These are phyloP conservation scores for Thalpophila matura DNA, from an alignment of 2,888 invertebrate species.

Conservation along the genomic window DNA sequence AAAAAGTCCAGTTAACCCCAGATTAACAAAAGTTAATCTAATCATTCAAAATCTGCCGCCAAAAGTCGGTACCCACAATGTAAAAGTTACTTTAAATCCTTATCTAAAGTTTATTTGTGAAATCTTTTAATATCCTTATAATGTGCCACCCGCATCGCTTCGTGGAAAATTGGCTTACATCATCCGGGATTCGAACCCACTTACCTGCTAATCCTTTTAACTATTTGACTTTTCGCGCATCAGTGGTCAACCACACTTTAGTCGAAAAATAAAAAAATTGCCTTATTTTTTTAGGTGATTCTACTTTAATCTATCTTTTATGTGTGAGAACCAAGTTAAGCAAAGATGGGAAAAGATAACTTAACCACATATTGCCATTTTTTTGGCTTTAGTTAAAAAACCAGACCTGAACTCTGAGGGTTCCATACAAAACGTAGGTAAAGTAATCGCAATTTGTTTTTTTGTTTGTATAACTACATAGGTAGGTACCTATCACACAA, in stretches of 20 bases:
- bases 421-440: too few relatives aligned
- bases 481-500: too few relatives aligned
- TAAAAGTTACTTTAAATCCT: conserved; percentile 32
- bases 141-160: conserved; percentile 82
- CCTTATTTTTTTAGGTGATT: conserved; percentile 33
- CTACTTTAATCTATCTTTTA: conserved; percentile 32
- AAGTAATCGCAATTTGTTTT: too few relatives aligned
- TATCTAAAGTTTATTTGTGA: conserved; percentile 62
- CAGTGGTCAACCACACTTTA: conserved; percentile 66
- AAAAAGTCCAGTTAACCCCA: conserved; percentile 32
- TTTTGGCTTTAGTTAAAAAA: neutral
- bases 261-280: conserved; percentile 42
- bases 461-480: too few relatives aligned
- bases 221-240: conserved; percentile 75
- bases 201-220: conserved; percentile 80
- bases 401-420: too few relatives aligned
- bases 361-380: neutral
- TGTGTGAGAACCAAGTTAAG: conserved; percentile 37
- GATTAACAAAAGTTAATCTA: conserved; percentile 22
- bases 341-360: conserved; percentile 24
- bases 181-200: conserved; percentile 70
- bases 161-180: conserved; percentile 75
- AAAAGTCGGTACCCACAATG: conserved; percentile 8
- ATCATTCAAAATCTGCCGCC: conserved; percentile 37
- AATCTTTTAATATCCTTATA: conserved; percentile 58